A percentile compares a stretch with the other conserved stretches of the same genome.
Evolutionary conservation across 2,888 invertebrate species (phyloP).

Genomic region (Agonopterix heracliana): DNA sequence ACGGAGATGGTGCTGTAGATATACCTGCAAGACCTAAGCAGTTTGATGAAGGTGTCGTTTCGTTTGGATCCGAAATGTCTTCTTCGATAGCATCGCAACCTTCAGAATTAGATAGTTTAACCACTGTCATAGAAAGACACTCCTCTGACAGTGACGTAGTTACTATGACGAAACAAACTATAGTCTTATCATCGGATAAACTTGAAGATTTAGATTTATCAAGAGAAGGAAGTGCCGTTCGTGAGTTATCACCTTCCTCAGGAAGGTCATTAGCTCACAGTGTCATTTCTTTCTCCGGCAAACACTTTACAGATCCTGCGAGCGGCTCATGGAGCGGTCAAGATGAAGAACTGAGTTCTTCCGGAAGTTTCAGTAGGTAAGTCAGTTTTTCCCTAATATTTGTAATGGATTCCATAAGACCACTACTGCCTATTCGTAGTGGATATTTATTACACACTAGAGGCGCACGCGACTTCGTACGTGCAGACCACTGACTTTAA

Average conservation of each 20-base stretch:
- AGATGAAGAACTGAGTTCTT: conserved; percentile 71
- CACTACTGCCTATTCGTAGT: neutral
- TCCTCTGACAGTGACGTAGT: conserved; percentile 67
- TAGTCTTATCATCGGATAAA: conserved; percentile 51
- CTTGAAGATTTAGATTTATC: conserved; percentile 64
- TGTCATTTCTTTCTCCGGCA: conserved; percentile 61
- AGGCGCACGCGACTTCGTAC: neutral
- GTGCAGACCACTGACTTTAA: too few relatives aligned
- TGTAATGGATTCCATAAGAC: neutral
- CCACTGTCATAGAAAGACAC: conserved; percentile 64
- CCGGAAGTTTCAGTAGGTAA: conserved; percentile 71
- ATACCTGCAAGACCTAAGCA: conserved; percentile 54
- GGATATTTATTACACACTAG: neutral
- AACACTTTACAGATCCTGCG: conserved; percentile 75
- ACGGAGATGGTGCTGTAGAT: conserved; percentile 63
- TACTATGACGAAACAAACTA: conserved; percentile 51
- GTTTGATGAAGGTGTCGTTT: conserved; percentile 57
- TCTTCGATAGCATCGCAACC: conserved; percentile 70
- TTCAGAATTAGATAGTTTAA: conserved; percentile 68
- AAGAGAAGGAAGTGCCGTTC: conserved; percentile 55
- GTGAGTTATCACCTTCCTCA: conserved; percentile 72
- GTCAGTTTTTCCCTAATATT: conserved; percentile 3
- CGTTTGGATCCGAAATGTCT: conserved; percentile 70
- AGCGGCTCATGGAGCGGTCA: conserved; percentile 75
- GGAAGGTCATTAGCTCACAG: conserved; percentile 70